Evolutionary conservation across 2,113 vertebrate genomes (phyloP).

Genomic region (Melanocharis versteri): DNA sequence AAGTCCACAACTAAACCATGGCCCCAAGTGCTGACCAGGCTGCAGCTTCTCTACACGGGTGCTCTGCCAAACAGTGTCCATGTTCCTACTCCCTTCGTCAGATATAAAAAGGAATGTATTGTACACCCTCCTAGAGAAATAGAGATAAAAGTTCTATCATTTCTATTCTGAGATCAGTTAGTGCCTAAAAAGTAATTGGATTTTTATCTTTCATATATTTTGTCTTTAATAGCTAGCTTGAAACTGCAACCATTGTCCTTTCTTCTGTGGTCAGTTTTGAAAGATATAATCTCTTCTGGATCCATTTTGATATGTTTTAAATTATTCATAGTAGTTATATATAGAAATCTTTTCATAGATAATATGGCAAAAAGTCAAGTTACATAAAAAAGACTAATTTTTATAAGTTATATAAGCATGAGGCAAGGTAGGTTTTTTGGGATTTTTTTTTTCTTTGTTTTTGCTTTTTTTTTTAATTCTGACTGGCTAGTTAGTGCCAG

Average conservation of each 20-base stretch:
- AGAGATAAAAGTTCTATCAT: background rate
- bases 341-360: constrained; percentile 24
- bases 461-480: background rate
- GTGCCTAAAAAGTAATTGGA: constrained; percentile 30
- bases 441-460: background rate
- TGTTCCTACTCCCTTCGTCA: background rate
- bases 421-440: background rate
- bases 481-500: background rate
- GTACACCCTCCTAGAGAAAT: background rate
- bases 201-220: constrained; percentile 44
- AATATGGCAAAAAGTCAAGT: background rate
- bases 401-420: background rate
- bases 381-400: constrained; percentile 8
- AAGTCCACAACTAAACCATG: background rate
- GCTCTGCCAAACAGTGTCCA: background rate
- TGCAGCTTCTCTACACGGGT: background rate
- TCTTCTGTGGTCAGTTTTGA: background rate
- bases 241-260: background rate
- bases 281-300: background rate
- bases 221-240: constrained; percentile 4
- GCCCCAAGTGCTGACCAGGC: background rate
- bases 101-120: background rate
- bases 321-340: constrained; percentile 25
- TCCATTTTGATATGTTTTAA: background rate
- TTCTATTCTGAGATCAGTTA: constrained; percentile 21